A percentile compares a stretch with the other conserved stretches of the same genome.
Evolutionary conservation across 2,113 vertebrate genomes (phyloP).

Genomic region (Stigmatopora nigra): DNA sequence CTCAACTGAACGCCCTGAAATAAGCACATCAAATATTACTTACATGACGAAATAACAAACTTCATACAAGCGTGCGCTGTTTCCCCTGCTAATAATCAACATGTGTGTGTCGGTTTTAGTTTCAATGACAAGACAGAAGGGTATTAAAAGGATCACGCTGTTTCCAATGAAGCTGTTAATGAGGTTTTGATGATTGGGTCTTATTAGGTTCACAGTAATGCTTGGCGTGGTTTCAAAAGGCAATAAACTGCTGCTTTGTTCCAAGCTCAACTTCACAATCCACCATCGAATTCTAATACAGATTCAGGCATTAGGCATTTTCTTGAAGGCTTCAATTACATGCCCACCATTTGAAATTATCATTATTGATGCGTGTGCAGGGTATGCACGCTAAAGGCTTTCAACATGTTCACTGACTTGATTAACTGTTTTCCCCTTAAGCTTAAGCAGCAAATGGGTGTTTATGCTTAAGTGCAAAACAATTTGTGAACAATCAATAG

Average conservation of each 20-base stretch:
- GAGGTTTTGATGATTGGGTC: constrained; percentile 1
- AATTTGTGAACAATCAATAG: constrained; percentile 33
- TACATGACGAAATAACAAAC: not conserved
- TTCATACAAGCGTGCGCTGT: no score
- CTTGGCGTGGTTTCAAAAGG: not conserved
- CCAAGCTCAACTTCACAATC: constrained; percentile 11
- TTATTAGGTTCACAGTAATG: constrained; percentile 11
- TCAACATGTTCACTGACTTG: constrained; percentile 20
- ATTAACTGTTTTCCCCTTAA: constrained; percentile 1
- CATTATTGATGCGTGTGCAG: constrained; percentile 1
- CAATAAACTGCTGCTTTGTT: constrained; percentile 13
- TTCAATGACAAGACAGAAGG: constrained; percentile 11
- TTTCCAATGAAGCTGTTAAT: constrained; percentile 15
- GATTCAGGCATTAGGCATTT: constrained; percentile 15
- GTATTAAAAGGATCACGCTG: constrained; percentile 1
- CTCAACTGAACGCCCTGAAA: not conserved
- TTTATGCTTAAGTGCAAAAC: constrained; percentile 27
- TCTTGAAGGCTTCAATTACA: constrained; percentile 7
- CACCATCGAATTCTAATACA: constrained; percentile 2
- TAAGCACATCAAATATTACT: not conserved
- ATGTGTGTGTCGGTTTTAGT: constrained; percentile 1
- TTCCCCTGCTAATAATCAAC: not conserved
- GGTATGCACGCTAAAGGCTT: constrained; percentile 13
- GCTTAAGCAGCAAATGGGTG: not conserved
- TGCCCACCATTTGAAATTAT: not conserved